Evolutionary conservation across 2,797 vertebrate genomes (phyloP).

Genomic region (Cossypha heuglini): DNA sequence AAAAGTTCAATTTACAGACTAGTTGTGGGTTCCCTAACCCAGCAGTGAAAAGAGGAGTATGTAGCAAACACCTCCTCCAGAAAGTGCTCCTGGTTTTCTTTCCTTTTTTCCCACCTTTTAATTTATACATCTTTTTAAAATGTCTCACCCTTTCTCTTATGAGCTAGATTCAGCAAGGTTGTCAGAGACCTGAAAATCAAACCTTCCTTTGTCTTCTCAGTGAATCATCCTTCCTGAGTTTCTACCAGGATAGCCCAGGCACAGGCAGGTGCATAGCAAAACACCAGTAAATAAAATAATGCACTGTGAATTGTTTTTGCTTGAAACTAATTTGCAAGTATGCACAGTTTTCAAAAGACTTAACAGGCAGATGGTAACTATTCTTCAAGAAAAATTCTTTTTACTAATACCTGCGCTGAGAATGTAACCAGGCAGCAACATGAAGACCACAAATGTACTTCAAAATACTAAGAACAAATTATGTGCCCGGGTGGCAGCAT

Average conservation of each 20-base stretch:
- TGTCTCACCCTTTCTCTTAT: background rate
- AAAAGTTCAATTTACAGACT: background rate
- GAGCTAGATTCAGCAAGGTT: background rate
- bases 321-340: background rate
- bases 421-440: background rate
- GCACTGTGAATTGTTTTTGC: background rate
- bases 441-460: background rate
- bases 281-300: background rate
- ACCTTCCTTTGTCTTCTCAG: background rate
- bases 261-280: background rate
- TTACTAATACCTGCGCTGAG: background rate
- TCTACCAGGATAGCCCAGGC: background rate
- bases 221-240: background rate
- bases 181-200: background rate
- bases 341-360: background rate
- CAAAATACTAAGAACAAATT: background rate
- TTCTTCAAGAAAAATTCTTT: background rate
- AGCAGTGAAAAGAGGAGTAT: background rate
- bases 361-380: background rate
- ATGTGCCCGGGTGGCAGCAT: background rate
- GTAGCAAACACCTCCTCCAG: background rate
- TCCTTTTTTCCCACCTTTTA: background rate
- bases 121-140: background rate
- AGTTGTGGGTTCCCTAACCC: background rate
- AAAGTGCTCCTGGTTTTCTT: background rate